Evolutionary conservation across 1,140 invertebrate genomes (phyloP), one percentile per base, ranked within the genome.

Genomic region (Holotrichia oblita): DNA sequence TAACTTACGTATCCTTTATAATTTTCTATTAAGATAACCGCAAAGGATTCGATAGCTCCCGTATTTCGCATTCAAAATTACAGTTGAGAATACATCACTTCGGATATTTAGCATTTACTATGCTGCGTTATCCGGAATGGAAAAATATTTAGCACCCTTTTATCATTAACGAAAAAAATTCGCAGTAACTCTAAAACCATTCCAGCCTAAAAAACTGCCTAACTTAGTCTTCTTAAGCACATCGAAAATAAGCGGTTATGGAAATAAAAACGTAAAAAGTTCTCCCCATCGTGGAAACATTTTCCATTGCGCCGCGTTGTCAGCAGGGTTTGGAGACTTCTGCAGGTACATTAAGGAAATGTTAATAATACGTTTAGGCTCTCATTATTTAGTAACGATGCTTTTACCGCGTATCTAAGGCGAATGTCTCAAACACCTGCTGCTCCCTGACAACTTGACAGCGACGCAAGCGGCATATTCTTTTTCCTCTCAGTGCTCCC

Each of bases 351-450:
- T 81, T 83, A 83, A 80, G 81, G 72, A 82, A 81, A 83, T 80
- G 82, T 80, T 83, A 83, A 82, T 81, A 83, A 81, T 76, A 78
- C 20, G 61, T 24, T 69, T 81, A 80, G 79, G 74, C 61, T 77
- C 80, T 81, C 83, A 84, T 84, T 83, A 84, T 84, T 84, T 84
- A 84, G 83, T 84, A 82, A 84, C 82, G 83, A 84, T 82, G 83
- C 83, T 84, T 84, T 84, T 84, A 83, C 83, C 83, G 79, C 81
- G 80, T 77, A 78, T 81, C 80, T 76, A 44, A 74, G 73, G 73
- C 27, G 34, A 74, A 74, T 41, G 61, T 69, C 61, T 69, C 61
- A 69, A 34, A 69, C 61, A 69, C 61, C 61, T 69, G 61, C 61
- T 69, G 61, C 61, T 69, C 20, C 27, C 61, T 69, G 61, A 69